Conservation (phyloP, 2,888 invertebrate species). For the Torymus tubicola region DNA sequence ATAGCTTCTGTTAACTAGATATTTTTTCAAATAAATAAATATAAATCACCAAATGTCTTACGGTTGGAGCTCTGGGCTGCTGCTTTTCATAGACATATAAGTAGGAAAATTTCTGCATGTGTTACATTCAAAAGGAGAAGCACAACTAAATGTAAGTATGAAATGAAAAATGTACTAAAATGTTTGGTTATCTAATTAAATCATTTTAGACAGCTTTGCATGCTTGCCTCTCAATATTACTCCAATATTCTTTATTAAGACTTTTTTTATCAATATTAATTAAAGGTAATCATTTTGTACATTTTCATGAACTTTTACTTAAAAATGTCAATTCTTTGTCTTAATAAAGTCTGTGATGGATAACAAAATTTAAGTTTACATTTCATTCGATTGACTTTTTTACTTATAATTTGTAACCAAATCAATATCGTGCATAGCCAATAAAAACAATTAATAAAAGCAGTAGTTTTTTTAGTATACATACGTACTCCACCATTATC, state of each 20-base stretch:
- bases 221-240: not conserved
- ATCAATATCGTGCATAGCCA: conserved; percentile 38
- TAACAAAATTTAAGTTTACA: too few relatives aligned
- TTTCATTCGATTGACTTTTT: too few relatives aligned
- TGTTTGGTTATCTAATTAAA: not conserved
- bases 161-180: not conserved
- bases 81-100: conserved; percentile 12
- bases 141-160: conserved; percentile 17
- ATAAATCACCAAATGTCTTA: conserved; percentile 26
- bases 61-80: conserved; percentile 6
- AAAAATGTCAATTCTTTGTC: not conserved
- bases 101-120: conserved; percentile 18
- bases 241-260: too few relatives aligned
- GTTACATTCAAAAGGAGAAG: conserved; percentile 24
- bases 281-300: too few relatives aligned
- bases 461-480: conserved; percentile 42
- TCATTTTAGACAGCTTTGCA: conserved; percentile 35
- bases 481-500: conserved; percentile 51
- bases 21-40: not conserved
- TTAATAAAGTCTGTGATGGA: too few relatives aligned
- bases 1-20: not conserved
- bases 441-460: conserved; percentile 32
- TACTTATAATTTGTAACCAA: not conserved
- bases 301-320: not conserved
- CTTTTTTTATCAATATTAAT: too few relatives aligned